These are phyloP conservation scores for Choristoneura rosaceana DNA, from an alignment of 2,888 invertebrate species.

Conservation along the genomic window DNA sequence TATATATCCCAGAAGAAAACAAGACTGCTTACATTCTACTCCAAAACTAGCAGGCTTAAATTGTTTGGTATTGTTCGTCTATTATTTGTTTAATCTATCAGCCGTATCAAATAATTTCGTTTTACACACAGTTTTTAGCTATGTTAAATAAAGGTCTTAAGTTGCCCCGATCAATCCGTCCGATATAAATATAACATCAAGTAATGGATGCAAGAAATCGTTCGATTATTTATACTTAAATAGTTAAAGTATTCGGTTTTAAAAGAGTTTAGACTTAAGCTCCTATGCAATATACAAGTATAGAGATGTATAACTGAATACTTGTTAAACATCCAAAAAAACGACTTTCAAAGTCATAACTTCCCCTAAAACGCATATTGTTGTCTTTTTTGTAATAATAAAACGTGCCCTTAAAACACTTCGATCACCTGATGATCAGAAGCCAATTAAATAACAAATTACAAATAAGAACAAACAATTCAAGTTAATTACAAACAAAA, in stretches of 20 bases:
- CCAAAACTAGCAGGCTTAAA: neutral
- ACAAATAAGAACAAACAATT: conserved; percentile 74
- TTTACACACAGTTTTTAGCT: no score
- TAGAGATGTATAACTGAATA: neutral
- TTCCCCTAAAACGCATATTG: neutral
- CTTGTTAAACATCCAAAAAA: neutral
- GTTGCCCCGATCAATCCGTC: no score
- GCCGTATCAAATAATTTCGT: no score
- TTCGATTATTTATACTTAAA: neutral
- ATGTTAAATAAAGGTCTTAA: no score
- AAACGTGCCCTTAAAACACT: conserved; percentile 53
- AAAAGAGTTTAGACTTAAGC: no score
- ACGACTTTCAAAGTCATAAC: neutral
- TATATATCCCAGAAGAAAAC: no score
- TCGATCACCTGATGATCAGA: conserved; percentile 69
- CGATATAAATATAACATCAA: neutral
- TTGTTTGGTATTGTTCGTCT: neutral
- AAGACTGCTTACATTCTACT: no score
- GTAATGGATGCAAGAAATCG: no score
- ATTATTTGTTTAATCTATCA: neutral
- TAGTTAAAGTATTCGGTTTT: neutral
- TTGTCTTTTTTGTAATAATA: conserved; percentile 48
- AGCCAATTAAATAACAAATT: conserved; percentile 79
- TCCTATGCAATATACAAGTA: no score
- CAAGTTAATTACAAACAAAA: conserved; percentile 78